phyloP scores from a whole-genome alignment of 2,113 vertebrate genomes.

The Austrofundulus limnaeus region DNA sequence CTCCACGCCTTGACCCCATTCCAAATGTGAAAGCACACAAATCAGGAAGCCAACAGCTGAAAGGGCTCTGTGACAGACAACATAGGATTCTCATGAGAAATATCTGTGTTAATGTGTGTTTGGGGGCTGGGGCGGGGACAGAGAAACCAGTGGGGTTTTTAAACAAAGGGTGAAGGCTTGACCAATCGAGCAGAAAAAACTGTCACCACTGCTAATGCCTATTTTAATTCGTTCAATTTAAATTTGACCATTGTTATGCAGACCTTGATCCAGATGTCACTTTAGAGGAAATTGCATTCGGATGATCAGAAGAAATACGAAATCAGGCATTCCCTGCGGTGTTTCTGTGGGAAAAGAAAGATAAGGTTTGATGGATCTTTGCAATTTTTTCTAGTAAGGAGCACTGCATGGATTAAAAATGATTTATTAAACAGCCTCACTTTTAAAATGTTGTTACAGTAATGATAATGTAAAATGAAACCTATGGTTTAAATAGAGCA shows the following conservation, averaged over 20 bases:
- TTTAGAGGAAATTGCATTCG: slow-evolving; percentile 4
- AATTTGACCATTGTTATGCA: slow-evolving; percentile 17
- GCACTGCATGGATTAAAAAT: background rate
- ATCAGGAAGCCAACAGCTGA: slow-evolving; percentile 61
- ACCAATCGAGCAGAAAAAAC: slow-evolving; percentile 1
- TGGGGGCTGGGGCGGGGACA: slow-evolving; percentile 1
- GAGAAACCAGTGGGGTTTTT: no score
- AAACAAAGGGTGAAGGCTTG: background rate
- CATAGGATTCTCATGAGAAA: slow-evolving; percentile 45
- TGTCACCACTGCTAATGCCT: background rate
- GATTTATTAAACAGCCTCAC: background rate
- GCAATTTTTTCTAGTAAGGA: slow-evolving; percentile 2
- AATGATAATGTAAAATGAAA: background rate
- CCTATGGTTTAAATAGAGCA: no score
- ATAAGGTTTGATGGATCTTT: background rate
- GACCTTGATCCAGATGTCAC: slow-evolving; percentile 16
- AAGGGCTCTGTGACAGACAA: slow-evolving; percentile 32
- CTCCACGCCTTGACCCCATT: slow-evolving; percentile 27
- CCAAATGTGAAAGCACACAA: slow-evolving; percentile 29
- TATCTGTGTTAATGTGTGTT: slow-evolving; percentile 5
- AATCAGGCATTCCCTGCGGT: slow-evolving; percentile 6
- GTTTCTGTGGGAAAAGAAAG: background rate
- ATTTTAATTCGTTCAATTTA: slow-evolving; percentile 12
- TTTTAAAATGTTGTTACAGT: background rate
- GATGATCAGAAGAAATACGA: slow-evolving; percentile 6